Percentiles rank a stretch among this genome's conserved stretches.
Evolutionary conservation across 2,888 invertebrate genomes (phyloP).

Genomic region (Cepaea hortensis): DNA sequence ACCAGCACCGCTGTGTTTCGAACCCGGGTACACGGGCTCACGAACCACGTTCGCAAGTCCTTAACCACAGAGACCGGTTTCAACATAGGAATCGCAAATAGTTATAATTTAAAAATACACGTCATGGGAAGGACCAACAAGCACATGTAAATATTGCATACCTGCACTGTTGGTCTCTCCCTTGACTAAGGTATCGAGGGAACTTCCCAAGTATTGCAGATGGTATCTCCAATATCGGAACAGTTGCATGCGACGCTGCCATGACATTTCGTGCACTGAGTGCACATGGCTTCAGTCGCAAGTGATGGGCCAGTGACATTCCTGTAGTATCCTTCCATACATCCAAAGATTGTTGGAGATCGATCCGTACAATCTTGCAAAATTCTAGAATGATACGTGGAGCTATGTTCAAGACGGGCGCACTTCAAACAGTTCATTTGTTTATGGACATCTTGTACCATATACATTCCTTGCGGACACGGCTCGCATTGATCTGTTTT

Average conservation of each 20-base stretch:
- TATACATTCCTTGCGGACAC: neutral
- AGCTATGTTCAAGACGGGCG: too few species aligned
- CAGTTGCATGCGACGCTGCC: neutral
- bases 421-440: neutral
- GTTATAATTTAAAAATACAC: too few species aligned
- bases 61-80: too few species aligned
- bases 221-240: neutral
- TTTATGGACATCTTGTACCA: neutral
- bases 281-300: neutral
- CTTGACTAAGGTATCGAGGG: neutral
- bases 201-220: neutral
- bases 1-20: too few species aligned
- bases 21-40: too few species aligned
- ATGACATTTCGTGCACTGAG: neutral
- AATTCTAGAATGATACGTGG: neutral
- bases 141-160: too few species aligned
- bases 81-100: too few species aligned
- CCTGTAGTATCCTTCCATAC: neutral
- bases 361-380: neutral
- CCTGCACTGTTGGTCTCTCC: too few species aligned
- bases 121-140: too few species aligned
- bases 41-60: too few species aligned
- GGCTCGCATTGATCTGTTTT: neutral
- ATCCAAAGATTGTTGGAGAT: constrained; percentile 4
- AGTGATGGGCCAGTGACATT: neutral